Percentiles rank a stretch among this genome's conserved stretches.
Conservation (phyloP, 2,888 invertebrate genomes). For the Cryptocheilus praepositus region DNA sequence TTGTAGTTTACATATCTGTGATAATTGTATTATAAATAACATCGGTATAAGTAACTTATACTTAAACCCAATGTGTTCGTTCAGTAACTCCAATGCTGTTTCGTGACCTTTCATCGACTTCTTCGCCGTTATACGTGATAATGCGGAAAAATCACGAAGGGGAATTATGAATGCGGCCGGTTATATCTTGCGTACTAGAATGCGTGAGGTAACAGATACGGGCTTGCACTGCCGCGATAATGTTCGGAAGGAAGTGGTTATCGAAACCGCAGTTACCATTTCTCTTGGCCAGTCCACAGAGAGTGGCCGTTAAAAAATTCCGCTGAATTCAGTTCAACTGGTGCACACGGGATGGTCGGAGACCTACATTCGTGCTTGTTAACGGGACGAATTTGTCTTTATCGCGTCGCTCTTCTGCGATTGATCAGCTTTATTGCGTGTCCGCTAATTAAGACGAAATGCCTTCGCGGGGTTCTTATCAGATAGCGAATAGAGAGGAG, state of each 20-base stretch:
- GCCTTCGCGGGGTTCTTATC: conserved; percentile 52
- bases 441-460: conserved; percentile 29
- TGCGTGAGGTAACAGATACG: not conserved
- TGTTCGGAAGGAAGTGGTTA: conserved; percentile 54
- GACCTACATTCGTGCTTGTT: not conserved
- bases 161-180: not conserved
- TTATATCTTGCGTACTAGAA: not conserved
- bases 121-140: not conserved
- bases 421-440: not conserved
- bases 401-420: not conserved
- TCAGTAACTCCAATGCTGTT: no score
- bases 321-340: not conserved
- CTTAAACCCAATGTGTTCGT: conserved; percentile 19
- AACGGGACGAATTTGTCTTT: not conserved
- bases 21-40: conserved; percentile 70
- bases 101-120: not conserved
- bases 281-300: conserved; percentile 1
- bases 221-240: conserved; percentile 36
- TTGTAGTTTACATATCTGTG: conserved; percentile 74
- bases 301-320: not conserved
- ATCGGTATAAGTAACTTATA: conserved; percentile 68
- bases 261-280: conserved; percentile 51
- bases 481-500: conserved; percentile 39
- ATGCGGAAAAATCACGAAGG: not conserved
- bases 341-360: not conserved